Evolutionary conservation across 2,797 vertebrate species (phyloP).

Genomic region (Trachops cirrhosus): DNA sequence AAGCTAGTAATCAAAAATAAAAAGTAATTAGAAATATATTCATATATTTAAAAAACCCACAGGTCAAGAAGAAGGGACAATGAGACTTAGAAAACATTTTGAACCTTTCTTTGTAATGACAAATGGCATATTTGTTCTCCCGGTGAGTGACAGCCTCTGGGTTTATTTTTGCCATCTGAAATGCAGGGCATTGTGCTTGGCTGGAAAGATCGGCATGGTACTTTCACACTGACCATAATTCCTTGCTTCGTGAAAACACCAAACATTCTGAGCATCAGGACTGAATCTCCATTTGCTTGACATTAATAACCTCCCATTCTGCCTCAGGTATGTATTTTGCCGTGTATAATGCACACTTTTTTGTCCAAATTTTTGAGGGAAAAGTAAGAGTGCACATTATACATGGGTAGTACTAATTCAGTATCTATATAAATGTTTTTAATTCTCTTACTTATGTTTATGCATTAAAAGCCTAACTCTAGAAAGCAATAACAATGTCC

Average conservation of each 20-base stretch:
- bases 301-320: background rate
- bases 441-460: too few relatives aligned
- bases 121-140: background rate
- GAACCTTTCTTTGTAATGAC: background rate
- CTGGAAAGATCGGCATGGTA: background rate
- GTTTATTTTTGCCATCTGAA: background rate
- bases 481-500: too few relatives aligned
- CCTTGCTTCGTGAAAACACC: background rate
- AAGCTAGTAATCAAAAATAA: background rate
- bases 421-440: too few relatives aligned
- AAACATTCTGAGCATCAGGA: background rate
- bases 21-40: background rate
- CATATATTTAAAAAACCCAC: background rate
- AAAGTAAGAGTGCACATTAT: too few relatives aligned
- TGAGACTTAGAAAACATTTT: background rate
- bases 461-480: too few relatives aligned
- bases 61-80: background rate
- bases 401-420: too few relatives aligned
- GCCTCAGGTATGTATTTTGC: background rate
- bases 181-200: background rate
- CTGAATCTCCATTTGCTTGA: background rate
- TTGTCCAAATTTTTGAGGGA: too few relatives aligned
- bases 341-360: too few relatives aligned
- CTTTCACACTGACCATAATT: background rate
- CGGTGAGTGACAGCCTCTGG: background rate